Evolutionary conservation across 2,113 vertebrate species (phyloP), one percentile per base, ranked within the genome.

Genomic region (Cryptotis parvus): DNA sequence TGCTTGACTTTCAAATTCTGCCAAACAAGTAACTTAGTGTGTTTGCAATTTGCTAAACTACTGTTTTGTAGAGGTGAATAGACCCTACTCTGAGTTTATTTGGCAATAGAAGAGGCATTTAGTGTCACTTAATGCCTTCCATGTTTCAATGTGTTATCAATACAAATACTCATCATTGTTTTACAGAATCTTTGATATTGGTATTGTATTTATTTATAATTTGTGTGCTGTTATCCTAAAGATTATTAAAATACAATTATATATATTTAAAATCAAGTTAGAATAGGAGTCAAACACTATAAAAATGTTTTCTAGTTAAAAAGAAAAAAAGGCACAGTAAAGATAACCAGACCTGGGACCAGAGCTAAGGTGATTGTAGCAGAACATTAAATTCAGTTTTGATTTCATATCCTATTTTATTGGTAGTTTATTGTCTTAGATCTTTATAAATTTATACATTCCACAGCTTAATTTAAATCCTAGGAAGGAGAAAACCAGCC

Each of bases 191-290:
- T 70, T n/a, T 35, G 33, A 41, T 29, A 82, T 52, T 41, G 31
- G 26, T 55, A 37, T 45, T 58, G n/a, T n/a, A n/a, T 89, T 45
- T 82, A 27, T 70, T 83, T 85, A 73, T 24, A 84, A 43, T 87
- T 70, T 90, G 27, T 68, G 84, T 77, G 88, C 14, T 75, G 77
- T 73, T 63, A 29, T 68, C 35, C 79, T 72, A 90, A 76, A 84
- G 39, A 78, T 74, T 41, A 93, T 52, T 69, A 45, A 68, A 76
- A 73, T 55, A 89, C 66, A 22, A 66, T 52, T 80, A 37, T 11
- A 73, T 10, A 94, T 49, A 20, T 80, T 91, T 84, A 8, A 63
- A 82, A 61, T 66, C 10, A 90, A 26, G 92, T 90, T 31, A 68
- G 91, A 58, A 61, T 65, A 43, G 82, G 82, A 73, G 9, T 35